Percentiles rank a stretch among this genome's conserved stretches.
Evolutionary conservation across 2,113 vertebrate genomes (phyloP).

Genomic region (Machaerirhynchus nigripectus): DNA sequence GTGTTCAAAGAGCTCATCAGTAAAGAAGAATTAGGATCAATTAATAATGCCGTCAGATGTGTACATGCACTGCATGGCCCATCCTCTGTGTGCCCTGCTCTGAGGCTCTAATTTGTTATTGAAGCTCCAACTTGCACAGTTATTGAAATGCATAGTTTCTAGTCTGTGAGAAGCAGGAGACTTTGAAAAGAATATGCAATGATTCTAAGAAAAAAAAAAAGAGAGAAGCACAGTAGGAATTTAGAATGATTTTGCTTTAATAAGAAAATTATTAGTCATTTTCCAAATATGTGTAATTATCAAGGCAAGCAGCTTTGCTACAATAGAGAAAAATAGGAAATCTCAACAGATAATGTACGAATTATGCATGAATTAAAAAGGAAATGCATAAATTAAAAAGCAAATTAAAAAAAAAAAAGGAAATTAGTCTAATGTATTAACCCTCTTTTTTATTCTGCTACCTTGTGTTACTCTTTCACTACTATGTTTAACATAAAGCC

Average conservation of each 20-base stretch:
- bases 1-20: not conserved
- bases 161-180: not conserved
- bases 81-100: not conserved
- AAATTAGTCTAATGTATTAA: not conserved
- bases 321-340: not conserved
- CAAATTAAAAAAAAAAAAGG: not conserved
- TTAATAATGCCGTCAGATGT: conserved; percentile 24
- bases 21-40: conserved; percentile 48
- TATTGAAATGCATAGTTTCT: not conserved
- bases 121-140: not conserved
- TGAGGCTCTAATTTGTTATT: not conserved
- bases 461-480: not conserved
- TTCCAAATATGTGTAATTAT: not conserved
- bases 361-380: not conserved
- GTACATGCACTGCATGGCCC: not conserved
- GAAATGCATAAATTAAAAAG: not conserved
- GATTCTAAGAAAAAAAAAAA: not conserved
- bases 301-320: not conserved
- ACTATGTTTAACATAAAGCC: not conserved
- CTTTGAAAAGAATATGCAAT: not conserved
- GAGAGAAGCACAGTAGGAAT: not conserved
- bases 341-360: not conserved
- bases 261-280: not conserved
- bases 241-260: not conserved
- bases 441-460: not conserved